Conservation (phyloP, 2,113 vertebrate genomes). For the Sciurus niger region DNA sequence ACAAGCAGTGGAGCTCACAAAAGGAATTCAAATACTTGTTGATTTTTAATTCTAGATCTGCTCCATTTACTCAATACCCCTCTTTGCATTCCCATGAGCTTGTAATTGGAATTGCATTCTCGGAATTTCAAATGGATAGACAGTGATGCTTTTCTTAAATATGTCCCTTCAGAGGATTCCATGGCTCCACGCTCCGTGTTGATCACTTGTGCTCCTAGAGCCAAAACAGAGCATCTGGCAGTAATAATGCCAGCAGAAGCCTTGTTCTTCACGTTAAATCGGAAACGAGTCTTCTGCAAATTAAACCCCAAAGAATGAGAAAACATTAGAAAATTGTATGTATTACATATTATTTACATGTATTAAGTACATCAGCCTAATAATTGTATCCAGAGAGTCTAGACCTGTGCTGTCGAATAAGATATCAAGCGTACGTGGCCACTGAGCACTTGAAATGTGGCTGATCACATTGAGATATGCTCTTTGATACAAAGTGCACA, state of each 20-base stretch:
- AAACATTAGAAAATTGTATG: background rate
- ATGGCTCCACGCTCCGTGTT: background rate
- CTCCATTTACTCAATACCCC: background rate
- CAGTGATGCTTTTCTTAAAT: background rate
- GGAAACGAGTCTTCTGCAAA: background rate
- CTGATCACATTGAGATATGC: background rate
- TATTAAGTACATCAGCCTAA: background rate
- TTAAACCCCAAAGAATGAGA: background rate
- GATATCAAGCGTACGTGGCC: background rate
- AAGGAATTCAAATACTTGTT: background rate
- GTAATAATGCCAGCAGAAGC: background rate
- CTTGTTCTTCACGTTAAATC: background rate
- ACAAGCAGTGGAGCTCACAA: background rate
- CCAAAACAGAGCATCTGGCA: background rate
- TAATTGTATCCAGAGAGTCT: background rate
- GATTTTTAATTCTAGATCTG: conserved; percentile 24
- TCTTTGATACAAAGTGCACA: background rate
- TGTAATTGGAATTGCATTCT: background rate
- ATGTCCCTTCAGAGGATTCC: background rate
- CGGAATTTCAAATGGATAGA: background rate
- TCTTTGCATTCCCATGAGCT: background rate
- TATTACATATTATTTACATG: background rate
- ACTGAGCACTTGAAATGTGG: background rate
- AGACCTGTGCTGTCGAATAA: background rate
- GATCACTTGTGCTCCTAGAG: background rate